These are phyloP conservation scores for Sebastes taczanowskii DNA, from an alignment of 2,797 vertebrate genomes.

Conservation along the genomic window DNA sequence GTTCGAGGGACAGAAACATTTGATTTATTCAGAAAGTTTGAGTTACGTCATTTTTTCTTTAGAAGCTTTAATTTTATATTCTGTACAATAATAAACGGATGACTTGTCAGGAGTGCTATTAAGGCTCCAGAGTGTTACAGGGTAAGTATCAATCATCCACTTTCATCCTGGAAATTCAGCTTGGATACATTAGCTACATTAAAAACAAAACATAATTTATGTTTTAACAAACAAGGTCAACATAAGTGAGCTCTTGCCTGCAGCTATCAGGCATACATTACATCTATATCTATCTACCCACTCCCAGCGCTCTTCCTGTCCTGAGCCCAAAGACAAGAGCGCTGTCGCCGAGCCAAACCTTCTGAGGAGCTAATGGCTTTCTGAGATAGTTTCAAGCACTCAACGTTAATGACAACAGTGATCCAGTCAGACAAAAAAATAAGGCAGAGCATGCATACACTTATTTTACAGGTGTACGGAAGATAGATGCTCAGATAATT, in stretches of 20 bases:
- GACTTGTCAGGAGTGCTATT: not conserved
- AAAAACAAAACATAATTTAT: not conserved
- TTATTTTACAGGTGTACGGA: not conserved
- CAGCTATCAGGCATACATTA: conserved; percentile 12
- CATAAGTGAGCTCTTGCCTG: not conserved
- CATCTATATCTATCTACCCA: not conserved
- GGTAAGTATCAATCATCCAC: not conserved
- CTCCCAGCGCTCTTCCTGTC: not conserved
- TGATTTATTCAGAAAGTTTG: not conserved
- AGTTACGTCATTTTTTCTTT: not conserved
- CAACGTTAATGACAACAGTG: not conserved
- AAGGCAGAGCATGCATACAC: not conserved
- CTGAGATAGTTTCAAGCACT: not conserved
- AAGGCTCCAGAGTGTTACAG: not conserved
- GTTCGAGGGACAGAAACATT: not conserved
- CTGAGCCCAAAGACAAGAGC: not conserved
- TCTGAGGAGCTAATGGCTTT: not conserved
- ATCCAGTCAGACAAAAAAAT: not conserved
- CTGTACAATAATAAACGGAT: not conserved
- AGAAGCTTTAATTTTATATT: not conserved
- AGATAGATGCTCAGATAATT: not conserved
- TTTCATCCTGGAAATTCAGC: not conserved
- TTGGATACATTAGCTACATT: not conserved
- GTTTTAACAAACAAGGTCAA: conserved; percentile 8
- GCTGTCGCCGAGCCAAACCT: not conserved